These are phyloP conservation scores for Leptosomus discolor DNA, from an alignment of 2,113 vertebrate genomes.

Conservation along the genomic window DNA sequence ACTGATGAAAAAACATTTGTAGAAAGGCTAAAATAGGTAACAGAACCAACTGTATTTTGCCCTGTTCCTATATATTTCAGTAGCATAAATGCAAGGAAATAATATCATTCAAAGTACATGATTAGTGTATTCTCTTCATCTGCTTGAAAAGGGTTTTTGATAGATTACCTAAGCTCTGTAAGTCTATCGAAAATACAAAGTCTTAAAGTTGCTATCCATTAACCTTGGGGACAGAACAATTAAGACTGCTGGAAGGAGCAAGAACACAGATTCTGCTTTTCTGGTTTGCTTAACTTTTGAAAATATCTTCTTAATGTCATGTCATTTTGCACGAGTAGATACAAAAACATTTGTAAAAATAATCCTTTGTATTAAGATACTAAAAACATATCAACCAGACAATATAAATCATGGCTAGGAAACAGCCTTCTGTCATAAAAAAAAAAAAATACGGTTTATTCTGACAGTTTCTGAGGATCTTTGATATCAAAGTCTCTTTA, in stretches of 20 bases:
- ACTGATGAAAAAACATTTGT: not conserved
- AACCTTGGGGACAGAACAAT: not conserved
- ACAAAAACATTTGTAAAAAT: conserved; percentile 51
- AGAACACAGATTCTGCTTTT: not conserved
- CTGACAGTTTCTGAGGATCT: conserved; percentile 65
- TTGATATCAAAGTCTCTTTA: conserved; percentile 71
- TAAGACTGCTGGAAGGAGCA: conserved; percentile 1
- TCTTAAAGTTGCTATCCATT: conserved; percentile 42
- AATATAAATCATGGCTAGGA: conserved; percentile 55
- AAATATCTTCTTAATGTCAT: not conserved
- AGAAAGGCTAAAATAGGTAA: not conserved
- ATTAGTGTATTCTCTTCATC: not conserved
- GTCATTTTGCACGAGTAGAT: conserved; percentile 44
- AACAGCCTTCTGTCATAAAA: conserved; percentile 63
- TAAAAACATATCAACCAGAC: conserved; percentile 59
- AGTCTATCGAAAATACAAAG: conserved; percentile 33
- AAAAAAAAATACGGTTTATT: conserved; percentile 38
- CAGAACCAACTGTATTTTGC: not conserved
- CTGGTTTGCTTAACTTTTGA: not conserved
- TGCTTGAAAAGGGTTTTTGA: conserved; percentile 15
- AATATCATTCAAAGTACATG: not conserved
- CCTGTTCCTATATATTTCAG: not conserved
- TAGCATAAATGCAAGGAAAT: conserved; percentile 15
- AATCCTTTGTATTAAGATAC: conserved; percentile 54
- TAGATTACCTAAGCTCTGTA: not conserved